Conservation (phyloP, 1,140 invertebrate species). For the Colletes latitarsis region DNA sequence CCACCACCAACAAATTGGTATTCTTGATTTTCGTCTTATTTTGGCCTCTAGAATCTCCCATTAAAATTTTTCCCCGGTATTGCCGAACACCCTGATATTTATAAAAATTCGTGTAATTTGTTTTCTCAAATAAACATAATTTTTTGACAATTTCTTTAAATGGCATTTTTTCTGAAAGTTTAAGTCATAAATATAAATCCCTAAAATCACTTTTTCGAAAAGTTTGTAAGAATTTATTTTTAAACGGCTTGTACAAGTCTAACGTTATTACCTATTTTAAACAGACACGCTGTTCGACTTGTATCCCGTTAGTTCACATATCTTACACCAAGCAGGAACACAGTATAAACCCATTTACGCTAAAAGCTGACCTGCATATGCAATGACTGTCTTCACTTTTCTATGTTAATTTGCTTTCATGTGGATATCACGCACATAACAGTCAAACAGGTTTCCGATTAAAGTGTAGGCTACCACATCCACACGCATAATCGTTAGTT, state of each 20-base stretch:
- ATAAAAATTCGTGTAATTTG: no score
- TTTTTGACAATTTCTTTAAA: no score
- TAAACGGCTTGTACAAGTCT: not conserved
- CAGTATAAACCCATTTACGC: constrained; percentile 58
- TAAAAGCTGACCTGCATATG: constrained; percentile 46
- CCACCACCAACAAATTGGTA: no score
- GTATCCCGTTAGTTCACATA: constrained; percentile 61
- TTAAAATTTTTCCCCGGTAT: no score
- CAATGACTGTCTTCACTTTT: constrained; percentile 23
- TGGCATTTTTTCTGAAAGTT: no score
- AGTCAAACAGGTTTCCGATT: constrained; percentile 14
- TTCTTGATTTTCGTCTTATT: no score
- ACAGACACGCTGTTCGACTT: constrained; percentile 13
- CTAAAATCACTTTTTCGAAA: no score
- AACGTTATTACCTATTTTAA: constrained; percentile 25
- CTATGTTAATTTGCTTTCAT: constrained; percentile 22
- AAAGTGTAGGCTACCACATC: not conserved
- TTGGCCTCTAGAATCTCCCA: no score
- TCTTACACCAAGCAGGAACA: constrained; percentile 43
- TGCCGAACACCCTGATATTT: no score
- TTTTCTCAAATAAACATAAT: no score
- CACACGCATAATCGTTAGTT: not conserved
- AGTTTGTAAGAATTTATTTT: not conserved
- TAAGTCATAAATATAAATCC: no score
- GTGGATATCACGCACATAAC: not conserved